Conservation (phyloP, 2,888 invertebrate species). For the Drosophila atroscutellata region DNA sequence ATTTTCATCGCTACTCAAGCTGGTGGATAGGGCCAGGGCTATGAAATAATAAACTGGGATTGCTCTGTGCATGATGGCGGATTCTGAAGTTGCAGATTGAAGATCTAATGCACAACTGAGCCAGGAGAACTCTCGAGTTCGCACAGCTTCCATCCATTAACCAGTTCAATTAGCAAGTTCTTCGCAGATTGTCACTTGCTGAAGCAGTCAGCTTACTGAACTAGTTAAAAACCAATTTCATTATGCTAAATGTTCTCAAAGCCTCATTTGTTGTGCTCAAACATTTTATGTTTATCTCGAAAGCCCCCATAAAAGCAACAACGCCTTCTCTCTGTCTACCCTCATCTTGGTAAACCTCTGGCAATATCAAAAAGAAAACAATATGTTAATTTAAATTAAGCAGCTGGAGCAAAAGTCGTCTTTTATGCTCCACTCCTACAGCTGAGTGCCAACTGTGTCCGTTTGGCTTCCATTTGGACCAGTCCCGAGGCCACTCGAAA, state of each 20-base stretch:
- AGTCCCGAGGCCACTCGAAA: conserved; percentile 45
- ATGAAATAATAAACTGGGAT: not conserved
- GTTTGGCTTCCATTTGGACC: conserved; percentile 60
- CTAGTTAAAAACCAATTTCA: conserved; percentile 55
- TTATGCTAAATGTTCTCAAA: conserved; percentile 21
- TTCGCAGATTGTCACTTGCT: conserved; percentile 41
- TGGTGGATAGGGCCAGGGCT: conserved; percentile 6
- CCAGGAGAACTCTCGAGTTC: not conserved
- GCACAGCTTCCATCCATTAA: conserved; percentile 9
- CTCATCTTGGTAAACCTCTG: conserved; percentile 5
- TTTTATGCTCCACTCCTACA: not conserved
- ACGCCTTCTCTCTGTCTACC: not conserved
- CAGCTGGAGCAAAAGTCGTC: conserved; percentile 23
- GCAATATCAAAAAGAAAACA: conserved; percentile 41
- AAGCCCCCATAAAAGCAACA: conserved; percentile 29
- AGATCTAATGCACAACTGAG: conserved; percentile 49
- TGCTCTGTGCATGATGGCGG: conserved; percentile 23
- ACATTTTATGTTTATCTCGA: conserved; percentile 21
- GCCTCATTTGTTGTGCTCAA: conserved; percentile 22
- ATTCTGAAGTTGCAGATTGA: conserved; percentile 12
- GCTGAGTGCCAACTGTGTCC: conserved; percentile 35
- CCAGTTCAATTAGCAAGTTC: conserved; percentile 65
- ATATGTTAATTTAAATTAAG: conserved; percentile 52
- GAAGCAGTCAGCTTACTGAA: conserved; percentile 16
- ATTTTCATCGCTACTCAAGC: not conserved